Evolutionary conservation across 2,888 invertebrate genomes (phyloP).

Genomic region (Drosophila picticornis): DNA sequence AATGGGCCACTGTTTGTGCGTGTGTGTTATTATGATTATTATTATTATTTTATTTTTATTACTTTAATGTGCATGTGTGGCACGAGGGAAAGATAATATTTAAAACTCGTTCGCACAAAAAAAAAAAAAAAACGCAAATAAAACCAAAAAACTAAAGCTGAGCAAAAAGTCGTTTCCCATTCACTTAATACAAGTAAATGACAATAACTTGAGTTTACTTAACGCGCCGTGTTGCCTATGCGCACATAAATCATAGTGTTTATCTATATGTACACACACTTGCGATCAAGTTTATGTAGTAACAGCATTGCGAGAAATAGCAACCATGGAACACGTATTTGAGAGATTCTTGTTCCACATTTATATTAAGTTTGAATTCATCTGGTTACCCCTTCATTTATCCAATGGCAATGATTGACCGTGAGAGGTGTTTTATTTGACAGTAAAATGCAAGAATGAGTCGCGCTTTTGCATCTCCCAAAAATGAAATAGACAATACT

Average conservation of each 20-base stretch:
- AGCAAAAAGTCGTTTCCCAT: constrained; percentile 63
- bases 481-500: not conserved
- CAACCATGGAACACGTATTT: not conserved
- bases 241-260: constrained; percentile 39
- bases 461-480: no score
- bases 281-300: not conserved
- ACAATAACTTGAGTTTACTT: constrained; percentile 70
- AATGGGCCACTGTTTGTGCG: constrained; percentile 18
- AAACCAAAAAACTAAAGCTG: constrained; percentile 8
- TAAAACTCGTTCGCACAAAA: constrained; percentile 49
- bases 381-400: not conserved
- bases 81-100: constrained; percentile 39
- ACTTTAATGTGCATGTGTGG: constrained; percentile 51
- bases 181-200: constrained; percentile 67
- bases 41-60: constrained; percentile 28
- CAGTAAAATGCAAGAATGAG: no score
- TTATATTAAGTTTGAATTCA: not conserved
- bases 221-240: constrained; percentile 41
- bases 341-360: not conserved
- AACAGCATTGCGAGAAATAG: not conserved
- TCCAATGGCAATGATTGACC: not conserved
- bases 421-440: no score
- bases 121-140: constrained; percentile 7
- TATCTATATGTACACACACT: not conserved
- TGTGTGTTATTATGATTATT: constrained; percentile 40